Conservation (phyloP, 2,113 vertebrate genomes). For the Murina feae region DNA sequence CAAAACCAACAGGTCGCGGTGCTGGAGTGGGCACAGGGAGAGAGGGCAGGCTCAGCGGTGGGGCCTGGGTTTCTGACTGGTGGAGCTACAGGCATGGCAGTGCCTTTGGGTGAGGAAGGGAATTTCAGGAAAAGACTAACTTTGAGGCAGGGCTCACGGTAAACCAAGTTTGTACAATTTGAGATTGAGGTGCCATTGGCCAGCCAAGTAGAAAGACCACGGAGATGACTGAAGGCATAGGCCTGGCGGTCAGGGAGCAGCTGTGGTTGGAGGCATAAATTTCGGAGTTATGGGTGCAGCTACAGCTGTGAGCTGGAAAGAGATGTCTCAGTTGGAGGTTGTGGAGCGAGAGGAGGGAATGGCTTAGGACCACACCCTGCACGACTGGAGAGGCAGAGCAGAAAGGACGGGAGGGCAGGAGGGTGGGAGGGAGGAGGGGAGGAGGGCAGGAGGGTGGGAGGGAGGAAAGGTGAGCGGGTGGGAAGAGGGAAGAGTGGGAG, state of each 20-base stretch:
- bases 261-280: neutral
- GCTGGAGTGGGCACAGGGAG: neutral
- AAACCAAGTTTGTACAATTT: neutral
- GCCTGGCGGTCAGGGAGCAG: neutral
- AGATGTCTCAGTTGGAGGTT: neutral
- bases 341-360: neutral
- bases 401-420: neutral
- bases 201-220: neutral
- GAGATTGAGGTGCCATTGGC: neutral
- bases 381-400: neutral
- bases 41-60: neutral
- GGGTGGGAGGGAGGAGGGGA: neutral
- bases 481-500: too few species aligned
- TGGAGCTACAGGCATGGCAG: neutral
- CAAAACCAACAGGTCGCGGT: rapidly evolving
- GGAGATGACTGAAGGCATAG: neutral
- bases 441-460: neutral
- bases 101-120: neutral
- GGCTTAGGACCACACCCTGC: neutral
- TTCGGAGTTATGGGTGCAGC: neutral
- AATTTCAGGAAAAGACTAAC: neutral
- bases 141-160: neutral
- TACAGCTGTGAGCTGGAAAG: neutral
- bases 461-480: too few species aligned
- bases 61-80: neutral